Conservation (phyloP, 2,797 vertebrate genomes). For the Emys orbicularis region DNA sequence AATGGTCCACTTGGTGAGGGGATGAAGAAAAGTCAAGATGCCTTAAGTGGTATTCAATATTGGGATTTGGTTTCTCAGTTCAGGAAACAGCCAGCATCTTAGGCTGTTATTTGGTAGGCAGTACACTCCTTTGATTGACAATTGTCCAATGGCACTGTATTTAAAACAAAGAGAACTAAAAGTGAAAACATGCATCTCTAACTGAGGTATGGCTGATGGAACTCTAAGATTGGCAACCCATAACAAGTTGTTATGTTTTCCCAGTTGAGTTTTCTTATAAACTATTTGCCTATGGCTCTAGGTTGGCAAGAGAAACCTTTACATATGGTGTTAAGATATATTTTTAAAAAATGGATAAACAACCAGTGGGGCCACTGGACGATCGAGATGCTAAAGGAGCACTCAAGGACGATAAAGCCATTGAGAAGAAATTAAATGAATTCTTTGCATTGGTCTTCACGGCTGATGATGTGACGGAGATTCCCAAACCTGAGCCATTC, state of each 20-base stretch:
- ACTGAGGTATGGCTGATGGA: background rate
- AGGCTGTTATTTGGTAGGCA: background rate
- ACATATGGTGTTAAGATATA: background rate
- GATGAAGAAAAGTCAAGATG: fast-evolving
- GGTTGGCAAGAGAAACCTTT: background rate
- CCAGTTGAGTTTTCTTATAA: too few species aligned
- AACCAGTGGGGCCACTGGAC: too few species aligned
- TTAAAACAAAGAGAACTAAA: background rate
- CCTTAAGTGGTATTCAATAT: background rate
- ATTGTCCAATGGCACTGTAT: background rate
- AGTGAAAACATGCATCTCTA: background rate
- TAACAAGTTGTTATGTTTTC: background rate
- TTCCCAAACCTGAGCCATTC: too few species aligned
- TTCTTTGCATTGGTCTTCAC: too few species aligned
- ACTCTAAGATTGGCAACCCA: background rate
- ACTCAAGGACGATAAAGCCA: too few species aligned
- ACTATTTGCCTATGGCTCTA: background rate
- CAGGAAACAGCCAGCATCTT: background rate
- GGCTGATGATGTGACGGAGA: too few species aligned
- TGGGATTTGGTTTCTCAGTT: background rate
- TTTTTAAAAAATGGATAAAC: background rate
- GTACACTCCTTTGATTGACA: background rate
- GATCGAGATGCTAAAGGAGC: too few species aligned
- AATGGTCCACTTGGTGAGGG: background rate
- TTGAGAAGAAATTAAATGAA: too few species aligned